Conservation (phyloP, 2,797 vertebrate species). For the Lagorchestes hirsutus region DNA sequence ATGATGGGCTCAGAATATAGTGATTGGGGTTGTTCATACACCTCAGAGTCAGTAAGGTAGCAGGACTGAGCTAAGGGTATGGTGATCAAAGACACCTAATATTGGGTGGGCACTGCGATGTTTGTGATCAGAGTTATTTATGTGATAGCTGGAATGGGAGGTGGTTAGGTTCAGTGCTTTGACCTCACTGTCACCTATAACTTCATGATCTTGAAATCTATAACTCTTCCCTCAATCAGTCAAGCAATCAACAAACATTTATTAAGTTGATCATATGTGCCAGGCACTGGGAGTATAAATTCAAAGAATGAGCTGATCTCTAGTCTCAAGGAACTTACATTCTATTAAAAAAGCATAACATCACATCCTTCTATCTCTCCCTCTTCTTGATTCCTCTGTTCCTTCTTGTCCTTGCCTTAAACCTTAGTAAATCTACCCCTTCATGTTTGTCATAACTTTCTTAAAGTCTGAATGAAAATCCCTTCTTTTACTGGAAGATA, state of each 20-base stretch:
- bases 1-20: not conserved
- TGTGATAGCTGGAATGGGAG: too few species aligned
- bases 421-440: too few species aligned
- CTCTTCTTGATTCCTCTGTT: not conserved
- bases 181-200: not conserved
- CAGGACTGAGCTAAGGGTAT: not conserved
- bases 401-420: not conserved
- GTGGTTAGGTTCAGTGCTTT: not conserved
- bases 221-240: not conserved
- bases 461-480: not conserved
- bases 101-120: not conserved
- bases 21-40: not conserved
- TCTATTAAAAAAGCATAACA: not conserved
- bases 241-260: not conserved
- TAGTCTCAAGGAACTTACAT: too few species aligned
- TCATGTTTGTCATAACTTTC: not conserved
- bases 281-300: not conserved
- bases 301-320: not conserved
- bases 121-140: not conserved
- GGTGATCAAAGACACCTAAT: not conserved
- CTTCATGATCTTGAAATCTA: not conserved
- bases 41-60: not conserved
- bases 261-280: not conserved
- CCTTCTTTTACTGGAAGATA: too few species aligned
- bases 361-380: not conserved